Evolutionary conservation across 2,888 invertebrate species (phyloP), one percentile per base, ranked within the genome.

Genomic region (Drosophila seclusa): DNA sequence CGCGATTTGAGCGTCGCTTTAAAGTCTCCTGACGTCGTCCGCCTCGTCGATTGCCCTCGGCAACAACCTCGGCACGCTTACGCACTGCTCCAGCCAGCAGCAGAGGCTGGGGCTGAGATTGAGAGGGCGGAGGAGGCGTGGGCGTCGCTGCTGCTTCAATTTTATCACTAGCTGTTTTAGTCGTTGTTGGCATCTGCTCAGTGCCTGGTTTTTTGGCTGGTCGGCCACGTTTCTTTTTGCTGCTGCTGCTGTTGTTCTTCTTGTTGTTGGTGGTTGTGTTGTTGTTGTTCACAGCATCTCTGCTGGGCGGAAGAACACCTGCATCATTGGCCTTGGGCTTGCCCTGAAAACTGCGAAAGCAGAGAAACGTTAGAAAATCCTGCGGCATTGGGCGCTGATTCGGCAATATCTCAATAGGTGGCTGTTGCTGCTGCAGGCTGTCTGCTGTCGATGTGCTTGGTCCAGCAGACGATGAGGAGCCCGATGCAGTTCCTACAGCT

Each of bases 331-430:
- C 87, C 68, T 92, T 92, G 7, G 84, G 66, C 74, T 91, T 92
- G 38, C 92, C 92, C 83, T 92, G 93, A 83, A 96, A 96, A 42
- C 97, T 96, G 92, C 97, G 94, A 89, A 97, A 96, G 92, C 97
- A 97, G 21, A 97, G 94, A 93, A 97, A 97, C 58, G 97, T 97
- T 52, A 97, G 92, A 91, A 97, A 97, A 92, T 97, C 97, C 93
- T 97, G 97, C 2, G 97, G 97, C 90, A 96, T 96, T 31, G 97
- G 97, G 83, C 96, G 94, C 90, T 95, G 95, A 67, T 93, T 91
- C 42, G 95, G 95, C 83, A 95, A 93, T 75, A 95, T 93, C 84
- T 95, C 95, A 45, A 94, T 94, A n/a, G 95, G 94, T 59, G 94
- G 93, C 49, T 94, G 93, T 29, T 94, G 94, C 58, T 94, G 93